Percentiles rank a stretch among this genome's conserved stretches.
Evolutionary conservation across 2,113 vertebrate species (phyloP).

Genomic region (Jacana jacana): DNA sequence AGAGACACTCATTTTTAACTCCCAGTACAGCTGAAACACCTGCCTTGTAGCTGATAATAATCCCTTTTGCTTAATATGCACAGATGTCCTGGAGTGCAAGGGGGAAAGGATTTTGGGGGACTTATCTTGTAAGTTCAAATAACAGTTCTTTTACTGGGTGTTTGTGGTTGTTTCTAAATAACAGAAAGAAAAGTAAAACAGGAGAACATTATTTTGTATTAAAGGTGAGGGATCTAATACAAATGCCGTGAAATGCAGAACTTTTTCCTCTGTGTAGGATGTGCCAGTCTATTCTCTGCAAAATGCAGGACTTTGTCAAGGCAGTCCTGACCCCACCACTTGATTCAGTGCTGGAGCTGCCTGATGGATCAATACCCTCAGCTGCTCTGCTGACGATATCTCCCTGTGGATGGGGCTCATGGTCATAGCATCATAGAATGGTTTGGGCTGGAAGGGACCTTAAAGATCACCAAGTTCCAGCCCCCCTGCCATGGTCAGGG

Average conservation of each 20-base stretch:
- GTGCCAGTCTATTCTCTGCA: not conserved
- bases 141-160: not conserved
- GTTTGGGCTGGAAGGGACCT: not conserved
- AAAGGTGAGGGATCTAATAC: not conserved
- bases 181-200: not conserved
- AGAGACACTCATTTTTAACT: not conserved
- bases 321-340: fast-evolving
- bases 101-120: not conserved
- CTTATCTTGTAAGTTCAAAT: not conserved
- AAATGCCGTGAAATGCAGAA: not conserved
- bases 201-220: not conserved
- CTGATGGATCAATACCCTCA: not conserved
- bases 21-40: not conserved
- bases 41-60: not conserved
- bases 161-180: not conserved
- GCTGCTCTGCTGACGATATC: fast-evolving
- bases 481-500: not conserved
- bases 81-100: not conserved
- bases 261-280: not conserved
- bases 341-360: not conserved
- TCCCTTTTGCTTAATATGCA: not conserved
- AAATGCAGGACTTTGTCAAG: not conserved
- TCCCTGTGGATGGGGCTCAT: not conserved
- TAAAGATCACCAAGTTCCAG: not conserved
- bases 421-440: not conserved